phyloP scores from a whole-genome alignment of 2,113 vertebrate genomes.

The Gallinago media region DNA sequence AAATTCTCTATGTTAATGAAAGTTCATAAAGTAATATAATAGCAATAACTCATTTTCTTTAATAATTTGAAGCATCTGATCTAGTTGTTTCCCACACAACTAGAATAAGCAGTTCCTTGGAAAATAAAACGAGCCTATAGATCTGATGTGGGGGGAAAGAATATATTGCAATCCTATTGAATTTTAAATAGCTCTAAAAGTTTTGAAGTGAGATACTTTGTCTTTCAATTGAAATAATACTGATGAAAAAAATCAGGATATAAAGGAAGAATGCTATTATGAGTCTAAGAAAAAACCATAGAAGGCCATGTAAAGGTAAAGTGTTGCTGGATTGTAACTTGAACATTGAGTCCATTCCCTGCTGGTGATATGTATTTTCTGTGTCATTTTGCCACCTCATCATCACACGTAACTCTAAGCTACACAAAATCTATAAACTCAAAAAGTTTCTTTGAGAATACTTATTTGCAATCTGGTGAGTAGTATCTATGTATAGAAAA shows the following conservation, averaged over 20 bases:
- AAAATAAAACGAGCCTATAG: neutral
- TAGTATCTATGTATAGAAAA: neutral
- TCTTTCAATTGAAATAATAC: neutral
- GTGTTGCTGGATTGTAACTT: neutral
- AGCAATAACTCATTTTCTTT: neutral
- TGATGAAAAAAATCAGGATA: neutral
- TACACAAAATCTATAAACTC: neutral
- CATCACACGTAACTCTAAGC: neutral
- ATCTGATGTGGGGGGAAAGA: fast-evolving
- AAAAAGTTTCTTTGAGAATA: neutral
- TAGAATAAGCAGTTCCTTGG: neutral
- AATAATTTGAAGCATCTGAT: neutral
- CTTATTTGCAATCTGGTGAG: neutral
- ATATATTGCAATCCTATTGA: neutral
- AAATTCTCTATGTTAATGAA: neutral
- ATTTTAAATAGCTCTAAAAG: neutral
- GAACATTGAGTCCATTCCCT: neutral
- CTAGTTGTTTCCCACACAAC: neutral
- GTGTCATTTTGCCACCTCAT: neutral
- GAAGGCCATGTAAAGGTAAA: neutral
- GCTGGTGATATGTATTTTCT: neutral
- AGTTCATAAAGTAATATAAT: neutral
- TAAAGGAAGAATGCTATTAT: neutral
- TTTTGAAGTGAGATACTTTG: neutral
- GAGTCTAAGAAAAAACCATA: neutral